Evolutionary conservation across 2,113 vertebrate genomes (phyloP).

Genomic region (Ursus arctos): DNA sequence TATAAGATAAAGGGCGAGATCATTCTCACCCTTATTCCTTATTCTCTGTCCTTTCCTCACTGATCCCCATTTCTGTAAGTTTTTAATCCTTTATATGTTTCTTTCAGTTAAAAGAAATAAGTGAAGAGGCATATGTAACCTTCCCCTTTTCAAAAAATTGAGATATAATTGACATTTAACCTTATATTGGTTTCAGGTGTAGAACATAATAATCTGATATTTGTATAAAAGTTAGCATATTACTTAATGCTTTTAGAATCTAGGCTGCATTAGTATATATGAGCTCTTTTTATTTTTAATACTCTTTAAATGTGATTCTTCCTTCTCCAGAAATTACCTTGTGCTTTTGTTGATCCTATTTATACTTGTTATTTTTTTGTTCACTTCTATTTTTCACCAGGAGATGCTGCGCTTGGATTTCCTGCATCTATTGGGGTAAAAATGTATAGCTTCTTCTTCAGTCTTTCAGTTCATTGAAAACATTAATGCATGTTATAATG

Average conservation of each 20-base stretch:
- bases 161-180: background rate
- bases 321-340: background rate
- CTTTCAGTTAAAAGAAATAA: slow-evolving; percentile 34
- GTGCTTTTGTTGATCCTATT: background rate
- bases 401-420: background rate
- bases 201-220: background rate
- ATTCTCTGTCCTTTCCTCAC: background rate
- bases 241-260: slow-evolving; percentile 10
- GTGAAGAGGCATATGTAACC: background rate
- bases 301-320: background rate
- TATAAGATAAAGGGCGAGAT: background rate
- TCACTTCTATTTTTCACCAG: background rate
- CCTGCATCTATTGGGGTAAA: background rate
- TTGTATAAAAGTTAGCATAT: background rate
- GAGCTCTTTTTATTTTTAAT: background rate
- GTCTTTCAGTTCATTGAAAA: background rate
- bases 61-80: background rate
- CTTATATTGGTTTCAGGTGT: background rate
- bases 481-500: background rate
- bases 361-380: background rate
- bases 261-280: background rate
- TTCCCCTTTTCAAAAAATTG: background rate
- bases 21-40: background rate
- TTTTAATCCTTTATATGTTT: background rate
- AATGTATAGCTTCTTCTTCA: background rate